These are phyloP conservation scores for Promerops cafer DNA, from an alignment of 2,113 vertebrate species.

Conservation along the genomic window DNA sequence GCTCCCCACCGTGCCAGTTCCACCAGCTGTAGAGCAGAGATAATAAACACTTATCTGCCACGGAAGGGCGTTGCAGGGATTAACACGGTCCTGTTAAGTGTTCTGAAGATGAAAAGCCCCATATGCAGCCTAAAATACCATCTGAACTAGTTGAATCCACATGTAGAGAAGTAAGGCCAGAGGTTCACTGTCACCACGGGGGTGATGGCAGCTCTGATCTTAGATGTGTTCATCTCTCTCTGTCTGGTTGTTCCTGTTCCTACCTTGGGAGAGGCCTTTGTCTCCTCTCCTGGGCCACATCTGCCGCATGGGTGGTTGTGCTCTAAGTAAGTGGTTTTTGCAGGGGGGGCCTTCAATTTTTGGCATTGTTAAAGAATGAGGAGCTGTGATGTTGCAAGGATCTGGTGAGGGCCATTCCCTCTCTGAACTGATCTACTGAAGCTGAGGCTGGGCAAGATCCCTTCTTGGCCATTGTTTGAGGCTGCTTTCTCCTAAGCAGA, in stretches of 20 bases:
- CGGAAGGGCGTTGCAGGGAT: not conserved
- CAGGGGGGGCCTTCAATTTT: not conserved
- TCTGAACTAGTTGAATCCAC: conserved; percentile 42
- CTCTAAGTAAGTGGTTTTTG: not conserved
- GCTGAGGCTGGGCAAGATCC: not conserved
- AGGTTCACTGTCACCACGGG: not conserved
- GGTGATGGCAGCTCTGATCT: conserved; percentile 32
- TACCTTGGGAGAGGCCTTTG: not conserved
- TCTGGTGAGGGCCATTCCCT: not conserved
- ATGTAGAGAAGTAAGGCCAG: conserved; percentile 9
- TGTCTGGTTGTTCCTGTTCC: not conserved
- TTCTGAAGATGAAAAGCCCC: conserved; percentile 34
- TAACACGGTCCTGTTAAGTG: conserved; percentile 22
- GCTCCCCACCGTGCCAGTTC: not conserved
- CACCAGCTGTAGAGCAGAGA: conserved; percentile 9
- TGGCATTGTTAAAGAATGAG: not conserved
- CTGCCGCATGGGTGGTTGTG: not conserved
- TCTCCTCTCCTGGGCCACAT: not conserved
- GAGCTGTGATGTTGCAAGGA: not conserved
- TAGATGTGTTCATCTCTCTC: not conserved
- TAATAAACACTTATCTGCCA: conserved; percentile 41
- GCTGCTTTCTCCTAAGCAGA: conserved; percentile 22
- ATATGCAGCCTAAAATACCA: conserved; percentile 28
- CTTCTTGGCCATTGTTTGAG: conserved; percentile 12
- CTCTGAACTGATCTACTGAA: not conserved